phyloP scores from a whole-genome alignment of 2,113 vertebrate genomes.

The Girardinichthys multiradiatus region DNA sequence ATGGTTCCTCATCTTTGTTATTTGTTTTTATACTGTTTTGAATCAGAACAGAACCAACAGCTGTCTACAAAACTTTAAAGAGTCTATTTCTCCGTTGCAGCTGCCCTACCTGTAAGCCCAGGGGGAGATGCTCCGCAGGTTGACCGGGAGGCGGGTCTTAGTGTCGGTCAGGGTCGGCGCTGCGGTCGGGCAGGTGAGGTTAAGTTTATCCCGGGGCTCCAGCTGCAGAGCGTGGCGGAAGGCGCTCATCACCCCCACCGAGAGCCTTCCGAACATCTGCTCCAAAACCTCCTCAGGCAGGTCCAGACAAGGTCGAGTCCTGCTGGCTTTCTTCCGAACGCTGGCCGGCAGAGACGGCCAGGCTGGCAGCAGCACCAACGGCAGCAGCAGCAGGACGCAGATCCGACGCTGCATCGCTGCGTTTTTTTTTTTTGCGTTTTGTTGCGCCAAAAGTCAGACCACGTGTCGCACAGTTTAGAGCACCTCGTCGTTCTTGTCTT shows the following conservation, averaged over 20 bases:
- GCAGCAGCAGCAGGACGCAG: conserved; percentile 50
- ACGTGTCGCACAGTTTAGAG: not conserved
- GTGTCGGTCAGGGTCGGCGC: conserved; percentile 62
- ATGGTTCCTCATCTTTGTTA: too few species aligned
- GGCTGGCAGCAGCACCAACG: conserved; percentile 34
- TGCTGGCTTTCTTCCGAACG: conserved; percentile 73
- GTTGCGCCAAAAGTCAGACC: conserved; percentile 1
- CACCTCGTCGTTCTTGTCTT: not conserved
- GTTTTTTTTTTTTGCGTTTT: not conserved
- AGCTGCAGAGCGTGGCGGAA: conserved; percentile 94
- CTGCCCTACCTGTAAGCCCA: conserved; percentile 90
- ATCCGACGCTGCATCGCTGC: conserved; percentile 56
- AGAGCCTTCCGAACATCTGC: conserved; percentile 92
- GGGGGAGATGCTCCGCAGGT: conserved; percentile 91
- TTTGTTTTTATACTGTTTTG: not conserved
- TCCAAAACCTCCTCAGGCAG: conserved; percentile 92
- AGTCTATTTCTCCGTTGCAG: too few species aligned
- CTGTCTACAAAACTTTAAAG: not conserved
- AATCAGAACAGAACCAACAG: not conserved
- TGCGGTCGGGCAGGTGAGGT: conserved; percentile 85
- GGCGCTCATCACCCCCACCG: conserved; percentile 90
- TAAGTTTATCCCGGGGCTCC: conserved; percentile 83
- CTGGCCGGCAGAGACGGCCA: conserved; percentile 47
- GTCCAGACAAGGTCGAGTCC: conserved; percentile 84
- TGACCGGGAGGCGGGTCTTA: conserved; percentile 84